phyloP scores from a whole-genome alignment of 1,140 invertebrate species.

The Drosophila jambulina region DNA sequence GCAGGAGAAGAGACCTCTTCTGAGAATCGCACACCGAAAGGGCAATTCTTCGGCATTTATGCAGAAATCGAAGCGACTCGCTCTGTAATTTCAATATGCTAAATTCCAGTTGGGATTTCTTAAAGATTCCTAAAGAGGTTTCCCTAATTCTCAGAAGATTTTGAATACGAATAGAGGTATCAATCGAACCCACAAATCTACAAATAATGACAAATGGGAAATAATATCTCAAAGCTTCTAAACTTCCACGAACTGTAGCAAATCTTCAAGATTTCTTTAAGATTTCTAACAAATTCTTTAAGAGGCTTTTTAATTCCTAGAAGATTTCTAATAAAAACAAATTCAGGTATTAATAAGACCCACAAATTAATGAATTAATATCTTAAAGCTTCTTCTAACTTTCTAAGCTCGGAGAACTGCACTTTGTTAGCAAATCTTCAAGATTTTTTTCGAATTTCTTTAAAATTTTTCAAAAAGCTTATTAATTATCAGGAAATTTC shows the following conservation, averaged over 20 bases:
- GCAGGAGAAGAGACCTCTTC: constrained; percentile 14
- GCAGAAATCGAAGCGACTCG: constrained; percentile 33
- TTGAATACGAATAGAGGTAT: constrained; percentile 9
- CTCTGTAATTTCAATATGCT: constrained; percentile 35
- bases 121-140: neutral
- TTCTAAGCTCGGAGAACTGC: too few species aligned
- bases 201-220: constrained; percentile 11
- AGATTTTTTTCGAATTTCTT: neutral
- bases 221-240: neutral
- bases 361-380: too few species aligned
- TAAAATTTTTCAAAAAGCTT: neutral
- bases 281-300: too few species aligned
- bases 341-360: constrained; percentile 1
- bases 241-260: neutral
- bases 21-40: constrained; percentile 24
- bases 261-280: neutral
- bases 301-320: neutral
- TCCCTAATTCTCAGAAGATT: constrained; percentile 9
- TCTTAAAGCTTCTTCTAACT: too few species aligned
- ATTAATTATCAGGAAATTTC: neutral
- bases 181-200: constrained; percentile 3
- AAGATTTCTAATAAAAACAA: neutral
- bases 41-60: constrained; percentile 52
- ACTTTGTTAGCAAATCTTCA: neutral
- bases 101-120: constrained; percentile 18